Conservation (phyloP, 2,888 invertebrate genomes). For the Orthosia incerta region DNA sequence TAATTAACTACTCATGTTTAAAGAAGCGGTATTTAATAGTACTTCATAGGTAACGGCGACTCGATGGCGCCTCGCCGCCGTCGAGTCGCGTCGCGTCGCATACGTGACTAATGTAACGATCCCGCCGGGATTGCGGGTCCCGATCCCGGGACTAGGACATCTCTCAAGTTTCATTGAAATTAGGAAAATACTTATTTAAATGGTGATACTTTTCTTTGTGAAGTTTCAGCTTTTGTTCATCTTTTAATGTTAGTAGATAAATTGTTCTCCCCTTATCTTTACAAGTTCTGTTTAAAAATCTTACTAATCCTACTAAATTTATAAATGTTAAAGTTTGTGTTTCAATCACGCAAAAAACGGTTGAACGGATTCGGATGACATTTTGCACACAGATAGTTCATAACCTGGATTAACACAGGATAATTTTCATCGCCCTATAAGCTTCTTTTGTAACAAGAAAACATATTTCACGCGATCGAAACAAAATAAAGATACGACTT, state of each 20-base stretch:
- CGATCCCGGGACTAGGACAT: slow-evolving; percentile 46
- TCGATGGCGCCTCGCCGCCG: slow-evolving; percentile 74
- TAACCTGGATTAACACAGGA: too few relatives aligned
- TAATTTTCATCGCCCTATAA: too few relatives aligned
- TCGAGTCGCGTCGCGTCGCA: slow-evolving; percentile 73
- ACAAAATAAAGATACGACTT: slow-evolving; percentile 10
- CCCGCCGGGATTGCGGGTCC: slow-evolving; percentile 68
- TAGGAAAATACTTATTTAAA: background rate
- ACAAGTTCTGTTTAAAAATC: background rate
- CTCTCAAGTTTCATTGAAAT: slow-evolving; percentile 34
- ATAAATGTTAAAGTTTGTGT: too few relatives aligned
- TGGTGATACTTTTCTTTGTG: background rate
- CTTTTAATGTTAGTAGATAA: background rate
- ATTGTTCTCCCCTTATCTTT: background rate
- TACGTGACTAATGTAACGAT: slow-evolving; percentile 77
- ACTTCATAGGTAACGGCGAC: slow-evolving; percentile 71
- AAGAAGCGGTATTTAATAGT: slow-evolving; percentile 69
- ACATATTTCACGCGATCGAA: too few relatives aligned
- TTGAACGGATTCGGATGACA: too few relatives aligned
- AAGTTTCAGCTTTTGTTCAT: background rate
- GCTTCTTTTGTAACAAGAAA: too few relatives aligned
- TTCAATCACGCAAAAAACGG: too few relatives aligned
- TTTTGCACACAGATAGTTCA: too few relatives aligned
- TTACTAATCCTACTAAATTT: background rate
- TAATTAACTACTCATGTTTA: slow-evolving; percentile 72